Percentiles rank a stretch among this genome's conserved stretches.
Evolutionary conservation across 92 coral and sea anemone species (phyloP).

Genomic region (Heteractis magnifica): DNA sequence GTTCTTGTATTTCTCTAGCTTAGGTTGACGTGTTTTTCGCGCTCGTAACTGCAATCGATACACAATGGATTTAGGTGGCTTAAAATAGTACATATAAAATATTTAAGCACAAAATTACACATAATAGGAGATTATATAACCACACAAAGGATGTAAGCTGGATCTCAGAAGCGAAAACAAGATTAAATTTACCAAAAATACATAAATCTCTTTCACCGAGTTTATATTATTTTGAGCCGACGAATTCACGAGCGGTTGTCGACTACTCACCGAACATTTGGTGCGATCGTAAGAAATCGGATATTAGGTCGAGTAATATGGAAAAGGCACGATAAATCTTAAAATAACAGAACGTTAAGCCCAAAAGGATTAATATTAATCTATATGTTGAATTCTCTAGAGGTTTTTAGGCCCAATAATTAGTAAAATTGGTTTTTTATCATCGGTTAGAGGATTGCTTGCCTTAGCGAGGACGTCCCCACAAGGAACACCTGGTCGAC

Average conservation of each 20-base stretch:
- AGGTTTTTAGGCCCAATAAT: conserved; percentile 6
- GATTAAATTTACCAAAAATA: neutral
- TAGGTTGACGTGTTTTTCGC: neutral
- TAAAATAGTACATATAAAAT: neutral
- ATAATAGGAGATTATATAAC: neutral
- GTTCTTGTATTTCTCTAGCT: neutral
- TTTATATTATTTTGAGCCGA: neutral
- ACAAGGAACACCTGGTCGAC: too few relatives aligned
- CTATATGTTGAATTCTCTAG: conserved; percentile 23
- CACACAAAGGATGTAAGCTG: neutral
- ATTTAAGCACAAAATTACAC: neutral
- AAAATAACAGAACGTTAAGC: neutral
- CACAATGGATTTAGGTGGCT: neutral
- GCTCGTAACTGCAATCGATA: neutral
- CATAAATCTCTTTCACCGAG: neutral
- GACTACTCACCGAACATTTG: neutral
- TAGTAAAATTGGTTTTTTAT: neutral
- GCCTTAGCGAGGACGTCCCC: neutral
- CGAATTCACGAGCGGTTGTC: neutral
- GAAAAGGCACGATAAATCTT: neutral
- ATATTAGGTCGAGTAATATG: neutral
- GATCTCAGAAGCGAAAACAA: neutral
- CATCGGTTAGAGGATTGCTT: neutral
- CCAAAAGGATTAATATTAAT: conserved; percentile 25
- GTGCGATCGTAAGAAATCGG: neutral